Evolutionary conservation across 2,888 invertebrate genomes (phyloP), one percentile per base, ranked within the genome.

Genomic region (Pteria penguin): DNA sequence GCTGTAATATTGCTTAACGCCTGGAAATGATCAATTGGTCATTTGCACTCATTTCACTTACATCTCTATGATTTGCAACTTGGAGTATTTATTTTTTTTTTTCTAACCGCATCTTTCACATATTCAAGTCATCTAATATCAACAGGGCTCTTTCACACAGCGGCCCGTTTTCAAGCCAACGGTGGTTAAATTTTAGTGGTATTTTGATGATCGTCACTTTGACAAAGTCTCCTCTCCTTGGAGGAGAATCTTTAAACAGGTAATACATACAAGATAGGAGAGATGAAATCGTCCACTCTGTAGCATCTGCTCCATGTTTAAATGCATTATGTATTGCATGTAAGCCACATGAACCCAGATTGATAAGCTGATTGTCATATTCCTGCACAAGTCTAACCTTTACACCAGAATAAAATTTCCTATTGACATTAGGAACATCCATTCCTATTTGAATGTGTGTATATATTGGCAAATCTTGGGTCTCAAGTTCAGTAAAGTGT

Each of bases 51-150:
- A 55, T 18, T 18, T 55, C 55, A 55, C 55, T 55, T 18, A 55
- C 55, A 55, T 22, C 55, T 55, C 4, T 55, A 55, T 55, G 55
- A 55, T 18, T 55, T 55, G 55, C 55, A 55, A 55, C 55, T 55
- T 55, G 55, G 55, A 8, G 18, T 18, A 55, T 18, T 55, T 4
- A 55, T 18, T 55, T 55, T 55, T 18, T 55, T 55, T 18, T 55
- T 24, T 8, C n/a, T n/a, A n/a, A n/a, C n/a, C n/a, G n/a, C n/a
- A n/a, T n/a, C n/a, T n/a, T n/a, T n/a, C n/a, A n/a, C n/a, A n/a
- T n/a, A n/a, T 55, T 55, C 55, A 55, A 55, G 18, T 55, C 18
- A 18, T 55, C 4, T 55, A 55, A 55, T 8, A 55, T 55, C 55
- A 55, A 8, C n/a, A 55, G 4, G 4, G 55, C 55, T 18, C 55